A percentile compares a stretch with the other conserved stretches of the same genome.
Conservation (phyloP, 2,797 vertebrate genomes). For the Schizothorax lantsangensis region DNA sequence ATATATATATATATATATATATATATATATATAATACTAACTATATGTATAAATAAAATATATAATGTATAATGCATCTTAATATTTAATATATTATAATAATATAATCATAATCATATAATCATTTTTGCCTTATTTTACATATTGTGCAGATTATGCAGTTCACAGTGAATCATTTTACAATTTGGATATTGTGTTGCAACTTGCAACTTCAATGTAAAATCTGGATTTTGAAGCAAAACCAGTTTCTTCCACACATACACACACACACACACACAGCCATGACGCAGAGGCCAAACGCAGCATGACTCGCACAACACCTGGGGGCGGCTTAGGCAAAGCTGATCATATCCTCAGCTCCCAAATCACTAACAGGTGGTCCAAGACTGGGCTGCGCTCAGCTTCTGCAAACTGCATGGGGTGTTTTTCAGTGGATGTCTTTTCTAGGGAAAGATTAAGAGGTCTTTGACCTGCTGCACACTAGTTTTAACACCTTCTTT, state of each 20-base stretch:
- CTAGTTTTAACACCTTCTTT: conserved; percentile 51
- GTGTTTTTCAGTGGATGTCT: conserved; percentile 28
- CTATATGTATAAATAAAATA: too few species aligned
- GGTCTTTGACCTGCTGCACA: conserved; percentile 52
- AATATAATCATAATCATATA: too few species aligned
- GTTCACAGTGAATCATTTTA: not conserved
- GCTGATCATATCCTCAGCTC: conserved; percentile 41
- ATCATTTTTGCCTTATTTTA: not conserved
- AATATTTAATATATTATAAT: too few species aligned
- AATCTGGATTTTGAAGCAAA: not conserved
- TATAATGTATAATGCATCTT: too few species aligned
- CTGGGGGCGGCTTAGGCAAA: conserved; percentile 31
- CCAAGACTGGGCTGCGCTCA: conserved; percentile 16
- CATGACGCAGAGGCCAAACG: conserved; percentile 13
- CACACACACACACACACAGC: conserved; percentile 13
- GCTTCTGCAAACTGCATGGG: conserved; percentile 18
- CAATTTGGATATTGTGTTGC: not conserved
- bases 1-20: too few species aligned
- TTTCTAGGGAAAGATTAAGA: conserved; percentile 52
- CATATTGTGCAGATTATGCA: not conserved
- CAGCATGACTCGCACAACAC: conserved; percentile 21
- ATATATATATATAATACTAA: too few species aligned
- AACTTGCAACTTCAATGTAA: not conserved
- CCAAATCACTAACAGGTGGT: conserved; percentile 59
- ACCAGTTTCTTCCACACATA: not conserved